A percentile compares a stretch with the other conserved stretches of the same genome.
Conservation (phyloP, 2,113 vertebrate species). For the Alligator mississippiensis region DNA sequence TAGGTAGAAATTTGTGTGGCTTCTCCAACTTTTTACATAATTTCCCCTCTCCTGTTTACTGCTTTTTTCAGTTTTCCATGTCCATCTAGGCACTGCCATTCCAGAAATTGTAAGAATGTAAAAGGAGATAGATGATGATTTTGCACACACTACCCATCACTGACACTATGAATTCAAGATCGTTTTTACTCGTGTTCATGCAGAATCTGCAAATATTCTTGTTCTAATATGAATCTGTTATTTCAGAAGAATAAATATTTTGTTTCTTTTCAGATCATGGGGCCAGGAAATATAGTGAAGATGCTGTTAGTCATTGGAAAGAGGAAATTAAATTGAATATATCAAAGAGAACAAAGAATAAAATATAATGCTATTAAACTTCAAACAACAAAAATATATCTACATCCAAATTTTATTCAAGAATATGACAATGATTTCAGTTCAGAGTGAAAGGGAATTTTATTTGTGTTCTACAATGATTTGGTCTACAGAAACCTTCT, state of each 20-base stretch:
- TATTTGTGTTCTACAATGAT: not conserved
- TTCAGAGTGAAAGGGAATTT: not conserved
- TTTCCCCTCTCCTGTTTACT: not conserved
- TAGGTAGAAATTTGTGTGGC: not conserved
- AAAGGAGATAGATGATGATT: rapidly evolving
- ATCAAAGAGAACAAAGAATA: not conserved
- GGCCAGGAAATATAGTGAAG: not conserved
- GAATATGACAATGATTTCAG: not conserved
- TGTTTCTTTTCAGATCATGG: not conserved
- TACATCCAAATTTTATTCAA: not conserved
- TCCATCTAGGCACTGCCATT: not conserved
- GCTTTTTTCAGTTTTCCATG: not conserved
- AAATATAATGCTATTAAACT: not conserved
- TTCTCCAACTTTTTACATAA: not conserved
- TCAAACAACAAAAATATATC: not conserved
- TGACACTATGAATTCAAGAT: not conserved
- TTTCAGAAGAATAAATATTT: not conserved
- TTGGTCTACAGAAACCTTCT: not conserved
- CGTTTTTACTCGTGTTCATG: not conserved
- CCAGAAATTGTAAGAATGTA: not conserved
- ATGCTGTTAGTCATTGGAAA: not conserved
- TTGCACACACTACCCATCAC: not conserved
- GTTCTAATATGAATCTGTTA: not conserved
- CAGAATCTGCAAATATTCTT: not conserved
- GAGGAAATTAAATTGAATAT: not conserved